Evolutionary conservation across 2,797 vertebrate genomes (phyloP), one percentile per base, ranked within the genome.

Genomic region (Phaenicophaeus curvirostris): DNA sequence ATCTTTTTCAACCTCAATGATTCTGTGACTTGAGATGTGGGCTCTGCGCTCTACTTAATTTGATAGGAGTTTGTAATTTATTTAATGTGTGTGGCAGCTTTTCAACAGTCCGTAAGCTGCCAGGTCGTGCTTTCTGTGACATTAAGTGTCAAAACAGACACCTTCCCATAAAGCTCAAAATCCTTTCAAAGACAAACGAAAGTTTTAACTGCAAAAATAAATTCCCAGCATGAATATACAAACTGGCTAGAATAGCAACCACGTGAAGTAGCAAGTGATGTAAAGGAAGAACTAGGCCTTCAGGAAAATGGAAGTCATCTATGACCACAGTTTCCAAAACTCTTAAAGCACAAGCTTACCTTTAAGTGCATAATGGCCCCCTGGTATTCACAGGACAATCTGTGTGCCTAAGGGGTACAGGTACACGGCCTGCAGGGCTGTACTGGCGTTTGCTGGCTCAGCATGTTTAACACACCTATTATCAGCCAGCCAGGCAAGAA

Each of bases 391-490:
- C 11, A 44, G 87, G 69, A 58, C 50, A 20, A 3, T 58, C 15
- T 16, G 41, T 28, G 67, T 66, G 28, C 77, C 28, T 15, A 4
- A 54, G 78, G 72, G 2, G 4, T 28, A 17, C 33, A 14, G 17
- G 42, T 13, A 15, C 8, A 0, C 2, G 41, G 57, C n/a, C 77
- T 69, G 39, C 58, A 42, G 86, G 18, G 93, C 65, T 33, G 50
- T 15, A 5, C 28, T 0, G 2, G 61, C 0, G 0, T 27, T 62
- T 0, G 23, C 78, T 67, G 63, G 48, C 78, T 85, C 24, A 31
- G 63, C 3, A 0, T 8, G 15, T 61, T 71, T 31, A 42, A 44
- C 5, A 24, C 17, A 2, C 0, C 0, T 24, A 11, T 24, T 67
- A 27, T 42, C 68, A 68, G 57, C 59, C 51, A 54, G 1, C 5